phyloP scores from a whole-genome alignment of 2,888 invertebrate species.

The Idaea biselata region DNA sequence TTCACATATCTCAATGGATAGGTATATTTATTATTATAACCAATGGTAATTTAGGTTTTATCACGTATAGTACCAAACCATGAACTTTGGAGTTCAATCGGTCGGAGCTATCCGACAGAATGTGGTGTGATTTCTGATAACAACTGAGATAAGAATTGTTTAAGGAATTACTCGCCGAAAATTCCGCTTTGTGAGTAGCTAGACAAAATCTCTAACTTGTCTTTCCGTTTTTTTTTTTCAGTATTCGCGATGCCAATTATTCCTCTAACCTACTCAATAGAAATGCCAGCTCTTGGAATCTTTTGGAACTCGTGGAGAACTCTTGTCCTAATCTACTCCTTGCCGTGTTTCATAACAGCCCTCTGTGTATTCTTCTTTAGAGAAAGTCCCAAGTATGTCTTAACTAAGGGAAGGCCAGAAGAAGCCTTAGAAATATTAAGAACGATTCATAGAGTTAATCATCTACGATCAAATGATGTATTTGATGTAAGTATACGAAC shows the following conservation, averaged over 20 bases:
- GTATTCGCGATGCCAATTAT: conserved; percentile 84
- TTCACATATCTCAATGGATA: too few species aligned
- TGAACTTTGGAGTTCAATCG: neutral
- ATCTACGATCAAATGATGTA: conserved; percentile 36
- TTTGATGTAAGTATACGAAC: conserved; percentile 42
- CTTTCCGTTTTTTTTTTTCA: conserved; percentile 35
- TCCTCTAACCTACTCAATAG: conserved; percentile 70
- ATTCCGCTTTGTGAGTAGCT: neutral
- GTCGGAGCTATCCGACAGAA: neutral
- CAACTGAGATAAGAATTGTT: neutral
- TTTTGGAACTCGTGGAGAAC: conserved; percentile 87
- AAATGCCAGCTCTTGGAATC: conserved; percentile 66
- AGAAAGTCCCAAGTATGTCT: conserved; percentile 89
- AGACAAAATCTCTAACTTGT: neutral
- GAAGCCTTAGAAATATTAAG: conserved; percentile 73
- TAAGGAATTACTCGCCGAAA: neutral
- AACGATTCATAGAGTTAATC: conserved; percentile 53
- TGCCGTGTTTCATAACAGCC: conserved; percentile 82
- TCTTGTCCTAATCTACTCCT: conserved; percentile 83
- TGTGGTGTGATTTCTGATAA: neutral
- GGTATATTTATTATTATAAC: too few species aligned
- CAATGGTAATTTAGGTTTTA: neutral
- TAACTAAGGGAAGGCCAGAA: conserved; percentile 78
- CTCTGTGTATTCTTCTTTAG: conserved; percentile 80
- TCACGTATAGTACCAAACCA: neutral